Base-by-base conservation (phyloP, 2,888 invertebrate genomes). In the Drosophila prostipennis region DNA sequence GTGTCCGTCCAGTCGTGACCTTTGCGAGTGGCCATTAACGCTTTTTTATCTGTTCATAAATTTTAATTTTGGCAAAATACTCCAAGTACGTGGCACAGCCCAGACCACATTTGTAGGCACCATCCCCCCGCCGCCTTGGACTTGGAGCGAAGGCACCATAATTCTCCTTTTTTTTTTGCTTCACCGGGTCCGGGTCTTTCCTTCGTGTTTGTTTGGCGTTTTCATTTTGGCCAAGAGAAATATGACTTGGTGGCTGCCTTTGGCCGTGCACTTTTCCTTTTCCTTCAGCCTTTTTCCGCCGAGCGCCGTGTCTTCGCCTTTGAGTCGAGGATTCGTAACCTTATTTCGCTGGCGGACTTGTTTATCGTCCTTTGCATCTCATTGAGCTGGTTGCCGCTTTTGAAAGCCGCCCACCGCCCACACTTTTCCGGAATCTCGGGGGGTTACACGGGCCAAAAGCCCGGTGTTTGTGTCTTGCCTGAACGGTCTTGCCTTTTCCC, bases 1-100 rank as follows among this genome's bases (percentile, higher is more conserved):
- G 7, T 57, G 36, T 39, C 51, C 26, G 42, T 52, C 37, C 43
- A 65, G 67, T 48, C 70, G 67, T 80, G 85, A 80, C 83, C 83
- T 71, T 71, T 54, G 72, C 79, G 80, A 78, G 79, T 72, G 79
- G 71, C 83, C 87, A 83, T 83, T 87, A 83, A 83, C 87, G 87
- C 83, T 79, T 85, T 83, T 84, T 87, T 87, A 84, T 86, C 84
- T 88, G 75, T 88, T 85, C 85, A 85, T 85, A 85, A 88, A 85
- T 88, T 88, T 85, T 85, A 85, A 85, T 85, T 86, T 85, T 80
- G 57, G 81, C 87, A 81, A 84, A 87, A 84, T 87, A 82, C 88
- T 82, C 76, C 72, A 82, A 85, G 87, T 80, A 82, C 82, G 82
- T 82, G 82, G 42, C 23, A 10, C 42, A 42, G 2, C 84, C 68